These are phyloP conservation scores for Uria aalge DNA, from an alignment of 2,113 vertebrate species.

Conservation along the genomic window DNA sequence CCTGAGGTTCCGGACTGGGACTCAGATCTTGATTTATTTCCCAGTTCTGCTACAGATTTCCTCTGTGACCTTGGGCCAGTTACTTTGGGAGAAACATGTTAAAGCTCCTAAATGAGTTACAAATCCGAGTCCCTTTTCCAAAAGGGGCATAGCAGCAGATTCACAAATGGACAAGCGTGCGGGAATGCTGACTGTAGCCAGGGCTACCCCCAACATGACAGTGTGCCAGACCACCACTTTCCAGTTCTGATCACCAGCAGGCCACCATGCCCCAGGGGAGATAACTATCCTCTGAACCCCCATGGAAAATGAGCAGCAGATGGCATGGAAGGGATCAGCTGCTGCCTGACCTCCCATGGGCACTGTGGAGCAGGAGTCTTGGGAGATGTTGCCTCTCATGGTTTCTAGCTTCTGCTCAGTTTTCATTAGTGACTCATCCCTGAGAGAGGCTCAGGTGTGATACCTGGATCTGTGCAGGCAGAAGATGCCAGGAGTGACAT, in stretches of 20 bases:
- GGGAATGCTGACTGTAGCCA: background rate
- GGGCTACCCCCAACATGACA: background rate
- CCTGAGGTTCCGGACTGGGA: slow-evolving; percentile 36
- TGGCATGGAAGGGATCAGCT: background rate
- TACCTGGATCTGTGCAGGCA: background rate
- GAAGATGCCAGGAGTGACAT: background rate
- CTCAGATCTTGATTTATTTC: slow-evolving; percentile 60
- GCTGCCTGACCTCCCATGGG: background rate
- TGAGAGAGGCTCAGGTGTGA: background rate
- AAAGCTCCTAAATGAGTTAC: slow-evolving; percentile 26
- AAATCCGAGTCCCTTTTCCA: background rate
- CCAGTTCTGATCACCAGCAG: background rate
- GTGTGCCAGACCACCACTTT: background rate
- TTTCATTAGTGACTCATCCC: background rate
- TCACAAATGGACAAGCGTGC: background rate
- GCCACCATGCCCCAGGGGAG: rapidly evolving
- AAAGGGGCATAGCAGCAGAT: background rate
- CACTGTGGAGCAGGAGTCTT: background rate
- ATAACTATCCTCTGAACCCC: background rate
- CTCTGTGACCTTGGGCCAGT: slow-evolving; percentile 27
- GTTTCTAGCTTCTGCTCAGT: background rate
- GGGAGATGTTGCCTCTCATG: background rate
- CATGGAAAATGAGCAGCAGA: background rate
- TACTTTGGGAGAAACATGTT: slow-evolving; percentile 25
- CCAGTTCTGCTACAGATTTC: slow-evolving; percentile 55